These are phyloP conservation scores for Brachypodius melanocephalos DNA, from an alignment of 2,113 vertebrate genomes.

Conservation along the genomic window DNA sequence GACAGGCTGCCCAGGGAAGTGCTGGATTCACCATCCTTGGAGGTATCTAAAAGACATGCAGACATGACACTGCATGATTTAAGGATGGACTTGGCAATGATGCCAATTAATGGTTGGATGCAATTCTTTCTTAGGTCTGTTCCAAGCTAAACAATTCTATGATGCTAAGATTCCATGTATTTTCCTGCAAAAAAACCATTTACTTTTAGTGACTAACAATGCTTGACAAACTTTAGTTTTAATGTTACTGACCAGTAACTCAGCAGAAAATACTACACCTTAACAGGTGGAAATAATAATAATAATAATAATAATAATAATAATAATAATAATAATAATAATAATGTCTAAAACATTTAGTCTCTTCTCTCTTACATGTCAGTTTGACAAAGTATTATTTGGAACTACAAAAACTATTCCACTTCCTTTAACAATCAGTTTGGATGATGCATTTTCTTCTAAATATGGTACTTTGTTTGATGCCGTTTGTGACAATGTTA, in stretches of 20 bases:
- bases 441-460: not conserved
- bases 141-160: not conserved
- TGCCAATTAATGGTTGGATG: not conserved
- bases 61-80: not conserved
- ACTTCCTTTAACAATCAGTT: not conserved
- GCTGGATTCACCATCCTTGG: not conserved
- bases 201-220: not conserved
- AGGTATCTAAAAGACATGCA: not conserved
- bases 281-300: not conserved
- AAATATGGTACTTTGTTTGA: not conserved
- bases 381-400: not conserved
- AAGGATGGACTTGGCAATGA: not conserved
- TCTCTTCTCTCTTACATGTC: not conserved
- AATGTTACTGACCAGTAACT: not conserved
- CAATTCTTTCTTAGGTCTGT: not conserved
- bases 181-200: not conserved
- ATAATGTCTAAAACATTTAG: not conserved
- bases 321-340: not conserved
- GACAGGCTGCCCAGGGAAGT: not conserved
- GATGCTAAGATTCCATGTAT: not conserved
- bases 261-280: not conserved
- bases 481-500: not conserved
- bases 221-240: not conserved
- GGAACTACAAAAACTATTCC: not conserved
- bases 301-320: not conserved